phyloP scores from a whole-genome alignment of 2,888 invertebrate genomes.

The Apodemia duryi region DNA sequence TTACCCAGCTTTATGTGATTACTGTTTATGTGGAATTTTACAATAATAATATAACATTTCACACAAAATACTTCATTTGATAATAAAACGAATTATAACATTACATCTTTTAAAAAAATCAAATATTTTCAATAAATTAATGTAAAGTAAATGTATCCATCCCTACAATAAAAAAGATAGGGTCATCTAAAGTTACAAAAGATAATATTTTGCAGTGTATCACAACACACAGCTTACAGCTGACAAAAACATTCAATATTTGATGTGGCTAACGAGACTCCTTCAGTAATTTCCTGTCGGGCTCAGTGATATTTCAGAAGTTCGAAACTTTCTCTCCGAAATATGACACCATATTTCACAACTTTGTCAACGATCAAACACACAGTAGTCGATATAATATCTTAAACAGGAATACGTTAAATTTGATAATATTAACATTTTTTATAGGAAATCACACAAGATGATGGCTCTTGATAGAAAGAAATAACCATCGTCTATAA shows the following conservation, averaged over 20 bases:
- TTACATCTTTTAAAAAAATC: too few species aligned
- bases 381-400: neutral
- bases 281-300: conserved; percentile 4
- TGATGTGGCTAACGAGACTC: conserved; percentile 6
- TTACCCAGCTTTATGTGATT: too few species aligned
- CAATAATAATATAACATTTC: too few species aligned
- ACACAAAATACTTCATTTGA: too few species aligned
- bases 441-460: too few species aligned
- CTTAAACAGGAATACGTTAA: too few species aligned
- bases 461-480: too few species aligned
- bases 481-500: too few species aligned
- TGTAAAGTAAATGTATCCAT: neutral
- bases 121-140: too few species aligned
- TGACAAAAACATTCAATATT: conserved; percentile 10
- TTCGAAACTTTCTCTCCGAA: neutral
- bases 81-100: too few species aligned
- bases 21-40: too few species aligned
- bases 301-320: neutral
- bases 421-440: too few species aligned
- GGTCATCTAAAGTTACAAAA: neutral
- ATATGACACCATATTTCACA: neutral
- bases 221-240: neutral
- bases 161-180: neutral
- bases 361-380: neutral
- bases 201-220: neutral